Evolutionary conservation across 2,113 vertebrate genomes (phyloP), one percentile per base, ranked within the genome.

Genomic region (Mellivora capensis): DNA sequence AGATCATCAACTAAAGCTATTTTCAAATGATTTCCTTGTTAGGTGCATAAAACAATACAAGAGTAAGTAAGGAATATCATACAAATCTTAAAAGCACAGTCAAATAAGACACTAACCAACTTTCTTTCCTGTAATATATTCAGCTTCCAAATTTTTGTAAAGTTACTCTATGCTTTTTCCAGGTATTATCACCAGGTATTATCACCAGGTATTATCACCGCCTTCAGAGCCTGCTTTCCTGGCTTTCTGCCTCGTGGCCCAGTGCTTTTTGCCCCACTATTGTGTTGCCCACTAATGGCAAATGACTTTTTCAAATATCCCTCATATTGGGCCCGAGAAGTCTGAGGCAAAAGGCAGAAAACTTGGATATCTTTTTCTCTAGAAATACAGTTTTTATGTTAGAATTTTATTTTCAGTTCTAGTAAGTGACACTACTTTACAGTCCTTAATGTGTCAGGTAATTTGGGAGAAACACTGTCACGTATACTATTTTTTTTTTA

Each of bases 321-420:
- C 62, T 83, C 47, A 18, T 3, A 7, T 4, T 31, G 2, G 17
- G 15, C 3, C 31, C 67, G 11, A 72, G 17, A 91, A 72, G 8
- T 44, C 25, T 15, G 29, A 89, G 37, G 81, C 8, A 39, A 15
- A 52, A 5, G n/a, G 13, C 52, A 92, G 49, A 47, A 76, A 17
- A 80, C 29, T 54, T 14, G 44, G 9, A 64, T 74, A 39, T 49
- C 20, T 59, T 27, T 29, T 64, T 44, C 13, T 80, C 11, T 81
- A 91, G 61, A 96, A 81, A 84, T 44, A 21, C 5, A 84, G 42
- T 62, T 93, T 80, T 82, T 77, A 34, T 67, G 54, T 84, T 31
- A 34, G 31, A 92, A 69, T 89, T 74, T 94, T 93, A 90, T 93
- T 95, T 94, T 90, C 39, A 64, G 25, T 47, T 86, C 77, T 82